Evolutionary conservation across 2,888 invertebrate species (phyloP), one percentile per base, ranked within the genome.

Genomic region (Pinctada fucata): DNA sequence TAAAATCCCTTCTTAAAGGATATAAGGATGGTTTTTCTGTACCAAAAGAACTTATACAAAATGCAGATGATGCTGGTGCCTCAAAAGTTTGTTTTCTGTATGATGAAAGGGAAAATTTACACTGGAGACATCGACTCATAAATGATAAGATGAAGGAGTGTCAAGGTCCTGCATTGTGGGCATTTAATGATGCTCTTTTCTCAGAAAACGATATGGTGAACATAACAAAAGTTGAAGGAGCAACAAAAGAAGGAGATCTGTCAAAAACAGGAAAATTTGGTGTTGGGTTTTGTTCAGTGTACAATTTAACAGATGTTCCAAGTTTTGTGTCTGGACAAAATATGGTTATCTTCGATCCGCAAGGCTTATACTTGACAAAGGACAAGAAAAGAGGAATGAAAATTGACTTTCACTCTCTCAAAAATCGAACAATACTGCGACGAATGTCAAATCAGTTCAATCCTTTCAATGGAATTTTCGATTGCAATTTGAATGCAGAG

Each of bases 221-320:
- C 79, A 89, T 91, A n/a, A 88, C 84, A n/a, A 88, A 87, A 79
- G 83, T 91, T 31, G 86, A 88, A 74, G 89, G 89, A 13, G 90
- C 88, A 1, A 89, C 90, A 2, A 91, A 91, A 78, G 84, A 88
- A 75, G 74, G 81, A 4, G 83, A 89, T 49, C 82, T 85, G n/a
- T 87, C 87, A 3, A 90, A 90, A 79, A 87, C 91, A 65, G 91
- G 91, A 3, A 84, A 88, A 66, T 91, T 91, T 85, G 91, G 91
- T n/a, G 84, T 90, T 4, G 91, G 91, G 2, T 91, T 91, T 84
- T 90, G 90, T 79, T 85, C 90, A 31, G 90, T 91, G n/a, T 91
- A 91, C 80, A 91, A 91, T 76, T 68, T 91, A 6, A 91, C 91
- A 8, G 91, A 91, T 84, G 88, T 90, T 6, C 91, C 91, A 10